Percentiles rank a stretch among this genome's conserved stretches.
Evolutionary conservation across 2,888 invertebrate species (phyloP).

Genomic region (Lypha dubia): DNA sequence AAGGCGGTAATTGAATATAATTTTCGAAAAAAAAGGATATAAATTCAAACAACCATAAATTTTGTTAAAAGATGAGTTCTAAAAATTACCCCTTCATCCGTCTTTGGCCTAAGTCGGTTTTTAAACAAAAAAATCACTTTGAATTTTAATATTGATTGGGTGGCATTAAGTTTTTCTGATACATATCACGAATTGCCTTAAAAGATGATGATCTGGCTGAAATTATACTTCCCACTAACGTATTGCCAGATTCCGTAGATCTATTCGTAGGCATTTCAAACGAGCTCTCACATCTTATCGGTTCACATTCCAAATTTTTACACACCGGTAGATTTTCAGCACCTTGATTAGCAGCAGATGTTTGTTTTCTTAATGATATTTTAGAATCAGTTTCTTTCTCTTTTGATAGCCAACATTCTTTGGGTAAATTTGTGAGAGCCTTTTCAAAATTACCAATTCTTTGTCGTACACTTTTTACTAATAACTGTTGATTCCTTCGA

Average conservation of each 20-base stretch:
- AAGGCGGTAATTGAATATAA: too few species aligned
- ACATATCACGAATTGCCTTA: slow-evolving; percentile 23
- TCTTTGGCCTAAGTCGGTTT: too few species aligned
- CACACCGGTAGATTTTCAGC: neutral
- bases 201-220: slow-evolving; percentile 11
- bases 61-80: too few species aligned
- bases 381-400: neutral
- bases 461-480: slow-evolving; percentile 75
- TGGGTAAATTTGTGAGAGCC: slow-evolving; percentile 19
- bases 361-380: neutral
- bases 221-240: neutral
- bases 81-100: too few species aligned
- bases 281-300: neutral
- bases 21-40: too few species aligned
- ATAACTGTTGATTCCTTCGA: slow-evolving; percentile 74
- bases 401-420: neutral
- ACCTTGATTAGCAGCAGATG: neutral
- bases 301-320: neutral
- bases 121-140: neutral
- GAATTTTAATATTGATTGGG: neutral
- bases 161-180: neutral
- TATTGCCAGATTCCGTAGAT: neutral
- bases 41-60: too few species aligned
- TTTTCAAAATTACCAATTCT: slow-evolving; percentile 72
- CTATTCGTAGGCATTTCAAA: neutral